Evolutionary conservation across 2,113 vertebrate species (phyloP).

Genomic region (Emydocephalus ijimae): DNA sequence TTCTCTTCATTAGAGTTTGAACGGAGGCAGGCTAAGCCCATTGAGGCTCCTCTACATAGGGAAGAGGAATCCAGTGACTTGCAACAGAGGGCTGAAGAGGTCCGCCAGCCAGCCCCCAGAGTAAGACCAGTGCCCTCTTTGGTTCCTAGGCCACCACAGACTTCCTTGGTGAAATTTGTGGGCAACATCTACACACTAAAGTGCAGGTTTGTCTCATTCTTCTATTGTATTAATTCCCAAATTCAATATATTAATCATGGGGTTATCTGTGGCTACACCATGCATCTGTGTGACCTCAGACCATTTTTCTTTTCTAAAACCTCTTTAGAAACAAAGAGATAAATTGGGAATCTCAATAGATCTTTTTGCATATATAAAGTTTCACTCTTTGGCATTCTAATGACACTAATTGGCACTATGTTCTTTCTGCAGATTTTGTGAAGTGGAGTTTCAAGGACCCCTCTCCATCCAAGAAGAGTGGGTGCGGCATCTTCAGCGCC

Average conservation of each 20-base stretch:
- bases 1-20: slow-evolving; percentile 75
- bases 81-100: slow-evolving; percentile 72
- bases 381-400: background rate
- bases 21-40: slow-evolving; percentile 75
- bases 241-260: background rate
- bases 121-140: slow-evolving; percentile 86
- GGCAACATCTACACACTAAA: slow-evolving; percentile 96
- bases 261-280: background rate
- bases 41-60: slow-evolving; percentile 73
- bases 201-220: slow-evolving; percentile 79
- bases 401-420: background rate
- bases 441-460: slow-evolving; percentile 92
- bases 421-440: slow-evolving; percentile 83
- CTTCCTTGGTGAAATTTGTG: slow-evolving; percentile 89
- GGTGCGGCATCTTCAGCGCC: slow-evolving; percentile 92
- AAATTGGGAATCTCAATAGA: background rate
- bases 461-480: slow-evolving; percentile 95
- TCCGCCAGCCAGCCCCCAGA: slow-evolving; percentile 78
- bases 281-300: background rate
- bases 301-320: background rate
- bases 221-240: background rate
- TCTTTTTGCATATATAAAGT: background rate
- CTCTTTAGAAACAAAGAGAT: background rate
- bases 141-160: slow-evolving; percentile 88
- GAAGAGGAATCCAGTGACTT: slow-evolving; percentile 71